Conservation (phyloP, 2,888 invertebrate species). For the Mantis religiosa region DNA sequence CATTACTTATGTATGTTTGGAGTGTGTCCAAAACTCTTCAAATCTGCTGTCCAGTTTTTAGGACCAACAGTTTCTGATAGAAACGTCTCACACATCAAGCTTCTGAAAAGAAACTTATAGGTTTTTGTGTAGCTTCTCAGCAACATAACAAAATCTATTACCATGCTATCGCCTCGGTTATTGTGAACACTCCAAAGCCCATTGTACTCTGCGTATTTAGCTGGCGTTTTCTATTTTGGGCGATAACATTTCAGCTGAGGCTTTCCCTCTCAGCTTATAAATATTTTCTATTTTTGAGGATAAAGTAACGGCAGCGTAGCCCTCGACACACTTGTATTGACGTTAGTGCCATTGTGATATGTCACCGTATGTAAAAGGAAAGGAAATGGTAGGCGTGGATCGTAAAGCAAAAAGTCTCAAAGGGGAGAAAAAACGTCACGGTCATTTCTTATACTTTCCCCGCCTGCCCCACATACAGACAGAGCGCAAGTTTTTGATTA, state of each 20-base stretch:
- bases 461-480: background rate
- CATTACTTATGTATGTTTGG: too few relatives aligned
- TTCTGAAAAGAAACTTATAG: too few relatives aligned
- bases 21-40: too few relatives aligned
- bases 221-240: background rate
- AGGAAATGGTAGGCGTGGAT: background rate
- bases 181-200: background rate
- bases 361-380: background rate
- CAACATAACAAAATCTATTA: too few relatives aligned
- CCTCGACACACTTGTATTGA: background rate
- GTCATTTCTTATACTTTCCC: background rate
- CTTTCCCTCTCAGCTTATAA: background rate
- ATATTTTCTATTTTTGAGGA: background rate
- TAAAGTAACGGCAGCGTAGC: background rate
- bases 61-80: too few relatives aligned
- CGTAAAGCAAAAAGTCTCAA: background rate
- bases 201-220: background rate
- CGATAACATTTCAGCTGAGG: background rate
- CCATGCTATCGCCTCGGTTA: background rate
- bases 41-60: too few relatives aligned
- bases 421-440: background rate
- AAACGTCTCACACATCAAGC: too few relatives aligned
- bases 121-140: too few relatives aligned
- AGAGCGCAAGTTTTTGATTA: background rate
- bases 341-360: background rate